Conservation (phyloP, 2,113 vertebrate genomes). For the Melanocharis versteri region DNA sequence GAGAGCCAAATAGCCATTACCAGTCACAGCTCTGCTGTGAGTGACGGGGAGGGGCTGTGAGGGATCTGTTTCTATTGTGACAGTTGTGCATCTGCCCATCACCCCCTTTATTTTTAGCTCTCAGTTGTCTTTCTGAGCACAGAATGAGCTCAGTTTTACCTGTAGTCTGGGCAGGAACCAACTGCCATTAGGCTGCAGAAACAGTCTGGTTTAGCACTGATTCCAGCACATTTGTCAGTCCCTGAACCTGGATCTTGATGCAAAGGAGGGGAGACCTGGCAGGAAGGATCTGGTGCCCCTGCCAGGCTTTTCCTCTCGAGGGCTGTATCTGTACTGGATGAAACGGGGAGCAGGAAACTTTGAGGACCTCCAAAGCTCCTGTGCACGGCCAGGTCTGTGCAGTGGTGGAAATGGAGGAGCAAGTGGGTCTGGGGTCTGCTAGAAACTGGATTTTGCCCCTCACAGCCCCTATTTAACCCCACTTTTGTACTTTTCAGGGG, state of each 20-base stretch:
- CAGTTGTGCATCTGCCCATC: neutral
- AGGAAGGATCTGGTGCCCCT: neutral
- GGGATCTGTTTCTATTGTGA: neutral
- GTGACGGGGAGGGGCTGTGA: neutral
- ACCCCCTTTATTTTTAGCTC: neutral
- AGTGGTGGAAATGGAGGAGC: neutral
- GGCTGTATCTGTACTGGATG: neutral
- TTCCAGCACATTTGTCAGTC: neutral
- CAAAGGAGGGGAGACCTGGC: neutral
- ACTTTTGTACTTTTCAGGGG: neutral
- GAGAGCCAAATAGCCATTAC: neutral
- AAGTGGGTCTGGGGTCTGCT: neutral
- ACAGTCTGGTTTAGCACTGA: neutral
- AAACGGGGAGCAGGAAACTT: neutral
- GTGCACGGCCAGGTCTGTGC: rapidly evolving
- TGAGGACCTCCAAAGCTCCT: neutral
- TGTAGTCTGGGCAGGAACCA: neutral
- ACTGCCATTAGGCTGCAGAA: neutral
- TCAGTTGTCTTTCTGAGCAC: neutral
- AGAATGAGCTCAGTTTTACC: neutral
- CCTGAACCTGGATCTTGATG: neutral
- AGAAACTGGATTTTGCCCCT: neutral
- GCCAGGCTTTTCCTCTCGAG: neutral
- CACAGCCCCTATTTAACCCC: neutral
- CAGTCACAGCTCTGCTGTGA: neutral